Percentiles rank a stretch among this genome's conserved stretches.
These are phyloP conservation scores for Hippocampus mohnikei DNA, from an alignment of 2,113 vertebrate species.

Conservation along the genomic window DNA sequence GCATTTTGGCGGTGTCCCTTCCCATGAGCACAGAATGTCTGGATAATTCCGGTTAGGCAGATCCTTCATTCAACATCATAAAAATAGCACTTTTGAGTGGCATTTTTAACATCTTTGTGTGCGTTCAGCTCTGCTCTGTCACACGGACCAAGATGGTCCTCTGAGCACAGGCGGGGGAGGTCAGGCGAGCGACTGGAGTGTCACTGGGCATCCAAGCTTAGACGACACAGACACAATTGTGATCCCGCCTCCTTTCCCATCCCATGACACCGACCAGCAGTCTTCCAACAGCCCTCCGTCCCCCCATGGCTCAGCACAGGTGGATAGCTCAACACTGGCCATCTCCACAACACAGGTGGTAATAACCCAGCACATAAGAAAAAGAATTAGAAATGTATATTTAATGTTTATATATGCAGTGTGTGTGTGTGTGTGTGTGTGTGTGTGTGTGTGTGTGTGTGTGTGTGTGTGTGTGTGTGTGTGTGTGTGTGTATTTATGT, in stretches of 20 bases:
- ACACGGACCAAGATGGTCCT: not conserved
- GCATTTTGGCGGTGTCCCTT: slow-evolving; percentile 16
- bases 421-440: too few relatives aligned
- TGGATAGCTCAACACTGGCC: slow-evolving; percentile 41
- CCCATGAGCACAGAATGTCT: slow-evolving; percentile 20
- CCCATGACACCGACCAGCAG: not conserved
- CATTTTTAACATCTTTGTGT: not conserved
- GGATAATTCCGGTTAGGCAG: slow-evolving; percentile 6
- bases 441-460: too few relatives aligned
- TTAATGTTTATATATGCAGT: too few relatives aligned
- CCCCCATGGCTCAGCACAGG: slow-evolving; percentile 7
- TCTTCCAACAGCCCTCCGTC: not conserved
- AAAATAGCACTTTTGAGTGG: not conserved
- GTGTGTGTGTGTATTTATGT: too few relatives aligned
- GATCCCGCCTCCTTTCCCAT: slow-evolving; percentile 1
- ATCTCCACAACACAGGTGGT: slow-evolving; percentile 36
- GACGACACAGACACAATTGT: not conserved
- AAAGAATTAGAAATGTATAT: too few relatives aligned
- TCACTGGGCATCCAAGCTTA: slow-evolving; percentile 10
- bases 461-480: too few relatives aligned
- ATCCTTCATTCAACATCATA: not conserved
- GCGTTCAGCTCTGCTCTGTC: slow-evolving; percentile 24
- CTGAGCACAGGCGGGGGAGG: not conserved
- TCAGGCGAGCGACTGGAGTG: slow-evolving; percentile 24
- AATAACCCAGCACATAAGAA: not conserved